phyloP scores from a whole-genome alignment of 1,140 invertebrate species.

The Eriocheir sinensis region DNA sequence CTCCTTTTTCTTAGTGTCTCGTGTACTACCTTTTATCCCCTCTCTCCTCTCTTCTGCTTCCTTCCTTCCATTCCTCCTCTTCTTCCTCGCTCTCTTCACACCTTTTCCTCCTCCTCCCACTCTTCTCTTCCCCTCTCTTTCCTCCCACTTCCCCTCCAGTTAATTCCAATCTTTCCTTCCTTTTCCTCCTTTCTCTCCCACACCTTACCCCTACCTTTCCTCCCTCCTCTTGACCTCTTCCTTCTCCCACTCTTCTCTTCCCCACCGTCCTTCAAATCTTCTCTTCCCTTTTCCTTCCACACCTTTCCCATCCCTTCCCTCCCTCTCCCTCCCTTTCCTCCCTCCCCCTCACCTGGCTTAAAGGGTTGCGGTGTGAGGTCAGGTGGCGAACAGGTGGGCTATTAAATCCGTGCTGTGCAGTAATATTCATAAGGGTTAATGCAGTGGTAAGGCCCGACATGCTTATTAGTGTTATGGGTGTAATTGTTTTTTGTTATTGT shows the following conservation, averaged over 20 bases:
- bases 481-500: too few relatives aligned
- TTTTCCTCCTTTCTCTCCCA: neutral
- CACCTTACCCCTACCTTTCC: neutral
- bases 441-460: too few relatives aligned
- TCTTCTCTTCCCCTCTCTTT: conserved; percentile 3
- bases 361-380: too few relatives aligned
- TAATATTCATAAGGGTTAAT: too few relatives aligned
- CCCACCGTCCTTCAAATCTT: neutral
- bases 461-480: too few relatives aligned
- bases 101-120: neutral
- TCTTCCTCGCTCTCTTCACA: neutral
- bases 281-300: neutral
- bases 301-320: neutral
- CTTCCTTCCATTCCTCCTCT: neutral
- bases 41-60: neutral
- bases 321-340: conserved; percentile 46
- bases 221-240: too few relatives aligned
- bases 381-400: too few relatives aligned
- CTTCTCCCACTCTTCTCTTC: neutral
- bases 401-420: too few relatives aligned
- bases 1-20: neutral
- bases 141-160: neutral
- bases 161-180: neutral
- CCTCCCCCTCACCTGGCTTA: too few relatives aligned
- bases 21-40: neutral